phyloP scores from a whole-genome alignment of 2,888 invertebrate species.

The Nemapogon koenigi region DNA sequence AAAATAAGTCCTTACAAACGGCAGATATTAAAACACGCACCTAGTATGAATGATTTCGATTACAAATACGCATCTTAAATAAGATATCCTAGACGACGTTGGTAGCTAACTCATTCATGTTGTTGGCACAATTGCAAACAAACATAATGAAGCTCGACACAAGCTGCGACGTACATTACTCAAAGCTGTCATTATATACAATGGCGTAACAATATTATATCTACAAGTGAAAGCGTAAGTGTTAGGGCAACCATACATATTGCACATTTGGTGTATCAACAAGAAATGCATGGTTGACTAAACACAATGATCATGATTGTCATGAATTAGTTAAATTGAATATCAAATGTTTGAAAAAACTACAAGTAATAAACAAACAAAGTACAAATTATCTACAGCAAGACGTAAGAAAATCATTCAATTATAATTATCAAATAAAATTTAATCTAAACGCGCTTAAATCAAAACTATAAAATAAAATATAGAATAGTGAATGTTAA shows the following conservation, averaged over 20 bases:
- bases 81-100: too few species aligned
- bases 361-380: constrained; percentile 54
- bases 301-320: constrained; percentile 28
- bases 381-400: constrained; percentile 54
- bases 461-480: constrained; percentile 63
- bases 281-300: too few species aligned
- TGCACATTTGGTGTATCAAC: too few species aligned
- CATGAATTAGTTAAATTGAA: constrained; percentile 48
- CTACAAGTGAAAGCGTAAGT: too few species aligned
- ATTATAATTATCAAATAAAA: constrained; percentile 60
- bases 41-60: too few species aligned
- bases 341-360: constrained; percentile 51
- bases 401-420: constrained; percentile 46
- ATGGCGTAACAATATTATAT: constrained; percentile 21
- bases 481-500: constrained; percentile 59
- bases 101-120: constrained; percentile 50
- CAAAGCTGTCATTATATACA: constrained; percentile 38
- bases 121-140: constrained; percentile 50
- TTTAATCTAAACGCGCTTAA: constrained; percentile 61
- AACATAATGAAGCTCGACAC: constrained; percentile 48
- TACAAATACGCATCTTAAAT: too few species aligned
- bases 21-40: background rate
- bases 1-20: constrained; percentile 55
- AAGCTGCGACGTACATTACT: constrained; percentile 35
- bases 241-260: too few species aligned